Conservation (phyloP, 2,113 vertebrate species). For the Neolamprologus kungweensis region DNA sequence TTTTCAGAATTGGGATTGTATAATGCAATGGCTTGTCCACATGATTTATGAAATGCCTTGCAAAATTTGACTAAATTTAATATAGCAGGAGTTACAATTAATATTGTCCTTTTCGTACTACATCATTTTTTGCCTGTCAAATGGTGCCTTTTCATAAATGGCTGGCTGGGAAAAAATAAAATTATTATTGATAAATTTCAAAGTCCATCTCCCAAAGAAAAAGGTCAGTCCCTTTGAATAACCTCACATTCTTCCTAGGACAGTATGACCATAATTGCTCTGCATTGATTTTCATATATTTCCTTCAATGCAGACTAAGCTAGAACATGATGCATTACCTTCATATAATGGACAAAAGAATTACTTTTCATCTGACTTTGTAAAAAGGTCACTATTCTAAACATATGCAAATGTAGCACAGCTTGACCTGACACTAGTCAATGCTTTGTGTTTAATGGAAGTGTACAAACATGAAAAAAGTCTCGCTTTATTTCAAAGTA, state of each 20-base stretch:
- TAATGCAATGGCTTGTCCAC: neutral
- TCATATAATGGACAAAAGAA: neutral
- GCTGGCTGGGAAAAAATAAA: neutral
- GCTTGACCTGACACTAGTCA: neutral
- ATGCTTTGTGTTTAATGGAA: neutral
- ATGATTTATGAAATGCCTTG: neutral
- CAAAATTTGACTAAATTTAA: neutral
- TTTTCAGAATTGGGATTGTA: neutral
- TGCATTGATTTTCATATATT: constrained; percentile 35
- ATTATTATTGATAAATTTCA: constrained; percentile 1
- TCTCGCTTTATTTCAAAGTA: neutral
- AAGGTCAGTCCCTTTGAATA: constrained; percentile 22
- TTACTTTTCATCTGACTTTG: neutral
- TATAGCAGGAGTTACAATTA: neutral
- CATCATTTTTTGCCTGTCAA: neutral
- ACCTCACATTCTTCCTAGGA: neutral
- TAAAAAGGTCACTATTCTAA: constrained; percentile 15
- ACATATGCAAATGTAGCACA: constrained; percentile 27
- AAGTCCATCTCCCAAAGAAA: constrained; percentile 6
- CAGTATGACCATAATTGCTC: constrained; percentile 1
- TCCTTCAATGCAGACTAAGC: neutral
- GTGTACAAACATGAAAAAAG: neutral
- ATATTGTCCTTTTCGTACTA: neutral
- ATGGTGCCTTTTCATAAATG: neutral
- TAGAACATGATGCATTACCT: neutral